Base-by-base conservation (phyloP, 2,797 vertebrate species). In the Pachyuromys duprasi region DNA sequence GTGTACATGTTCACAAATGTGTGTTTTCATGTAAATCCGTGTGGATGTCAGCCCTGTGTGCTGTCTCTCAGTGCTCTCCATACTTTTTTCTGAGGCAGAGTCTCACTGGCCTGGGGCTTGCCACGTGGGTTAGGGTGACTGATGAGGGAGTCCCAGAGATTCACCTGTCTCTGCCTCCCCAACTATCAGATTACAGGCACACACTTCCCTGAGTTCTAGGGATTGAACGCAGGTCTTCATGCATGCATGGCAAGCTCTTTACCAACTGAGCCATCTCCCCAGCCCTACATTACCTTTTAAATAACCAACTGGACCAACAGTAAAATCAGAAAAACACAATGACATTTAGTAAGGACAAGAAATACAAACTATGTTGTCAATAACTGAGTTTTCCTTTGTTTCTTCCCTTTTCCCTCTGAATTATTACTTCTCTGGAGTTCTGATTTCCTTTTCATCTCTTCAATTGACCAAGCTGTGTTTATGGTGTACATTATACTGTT, bases 261-360 rank as follows among this genome's bases (percentile, higher is more conserved):
- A 22, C n/a, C 67, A 53, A 87, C 24, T 24, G 15, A 74, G 5
- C 8, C n/a, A 42, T 13, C 26, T 42, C 26, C 13, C 39, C 36
- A 75, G 12, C 70, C 26, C 55, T 88, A 42, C 2, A 26, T n/a
- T 24, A 45, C 11, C 57, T 49, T 96, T 49, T 14, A 94, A 94
- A 79, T 60, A 72, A 60, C 75, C 45, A 95, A 69, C 93, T 57
- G 65, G 39, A 84, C 80, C 89, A 89, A n/a, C 24, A n/a, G 17
- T 18, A 90, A 94, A 83, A 36, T 89, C 36, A 92, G 55, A 65
- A 83, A 91, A 93, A 49, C n/a, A 81, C 62, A 91, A 87, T 78
- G 15, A 86, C 69, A 62, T 5, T 86, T 20, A 63, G 22, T 20
- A 72, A 69, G n/a, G 63, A 18, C 82, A n/a, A 49, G 49, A 84